Conservation (phyloP, 2,888 invertebrate species). For the Cartodere bifasciata region DNA sequence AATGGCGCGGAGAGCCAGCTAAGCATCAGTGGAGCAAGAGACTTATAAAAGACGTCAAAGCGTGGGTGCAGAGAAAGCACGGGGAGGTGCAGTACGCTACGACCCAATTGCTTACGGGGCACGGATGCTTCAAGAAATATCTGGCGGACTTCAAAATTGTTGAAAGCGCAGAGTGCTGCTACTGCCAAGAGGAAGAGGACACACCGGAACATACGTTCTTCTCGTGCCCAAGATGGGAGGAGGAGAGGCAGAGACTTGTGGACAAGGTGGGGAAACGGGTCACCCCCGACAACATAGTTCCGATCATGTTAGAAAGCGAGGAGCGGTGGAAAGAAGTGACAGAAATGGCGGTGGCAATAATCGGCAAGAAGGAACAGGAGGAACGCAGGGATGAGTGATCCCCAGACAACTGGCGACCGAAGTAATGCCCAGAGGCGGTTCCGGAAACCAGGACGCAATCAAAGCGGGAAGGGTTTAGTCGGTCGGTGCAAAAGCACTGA, state of each 20-base stretch:
- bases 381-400: no score
- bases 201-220: conserved; percentile 1
- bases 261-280: neutral
- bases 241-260: neutral
- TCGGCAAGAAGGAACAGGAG: no score
- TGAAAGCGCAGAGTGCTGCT: conserved; percentile 1
- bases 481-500: no score
- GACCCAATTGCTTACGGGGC: conserved; percentile 17
- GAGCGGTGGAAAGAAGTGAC: no score
- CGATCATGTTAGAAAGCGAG: no score
- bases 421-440: no score
- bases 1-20: neutral
- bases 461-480: no score
- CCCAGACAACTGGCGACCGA: no score
- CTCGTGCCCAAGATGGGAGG: neutral
- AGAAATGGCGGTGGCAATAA: no score
- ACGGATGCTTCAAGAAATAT: conserved; percentile 16
- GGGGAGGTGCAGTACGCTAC: conserved; percentile 11
- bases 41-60: conserved; percentile 2
- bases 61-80: neutral
- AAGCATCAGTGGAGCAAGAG: neutral
- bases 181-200: conserved; percentile 3
- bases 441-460: no score
- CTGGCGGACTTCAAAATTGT: conserved; percentile 12
- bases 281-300: no score